Percentiles rank a stretch among this genome's conserved stretches.
Evolutionary conservation across 2,797 vertebrate species (phyloP).

Genomic region (Clarias fuscus): DNA sequence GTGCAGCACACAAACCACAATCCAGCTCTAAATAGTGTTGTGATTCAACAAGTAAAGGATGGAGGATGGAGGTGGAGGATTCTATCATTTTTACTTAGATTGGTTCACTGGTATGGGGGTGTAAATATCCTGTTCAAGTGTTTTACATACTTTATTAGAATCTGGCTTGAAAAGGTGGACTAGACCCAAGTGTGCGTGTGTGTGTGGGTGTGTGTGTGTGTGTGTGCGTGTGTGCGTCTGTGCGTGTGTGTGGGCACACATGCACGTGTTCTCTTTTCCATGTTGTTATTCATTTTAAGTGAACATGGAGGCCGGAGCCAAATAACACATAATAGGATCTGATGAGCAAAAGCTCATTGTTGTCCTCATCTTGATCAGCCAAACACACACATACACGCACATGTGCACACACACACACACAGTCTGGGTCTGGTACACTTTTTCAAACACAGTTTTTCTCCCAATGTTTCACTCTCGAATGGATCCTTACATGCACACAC

Average conservation of each 20-base stretch:
- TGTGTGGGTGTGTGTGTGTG: neutral
- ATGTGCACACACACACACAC: neutral
- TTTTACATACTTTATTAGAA: conserved; percentile 35
- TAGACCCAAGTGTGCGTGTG: conserved; percentile 14
- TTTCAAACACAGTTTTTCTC: neutral
- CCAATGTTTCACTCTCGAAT: neutral
- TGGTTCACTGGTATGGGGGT: conserved; percentile 31
- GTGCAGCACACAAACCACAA: neutral
- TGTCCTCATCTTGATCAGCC: conserved; percentile 33
- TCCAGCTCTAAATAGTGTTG: neutral
- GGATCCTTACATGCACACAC: neutral
- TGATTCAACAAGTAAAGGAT: conserved; percentile 15
- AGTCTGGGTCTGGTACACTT: neutral
- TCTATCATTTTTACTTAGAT: neutral
- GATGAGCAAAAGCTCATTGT: conserved; percentile 58
- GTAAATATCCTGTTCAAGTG: conserved; percentile 39
- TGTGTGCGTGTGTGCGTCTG: neutral
- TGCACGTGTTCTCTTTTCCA: conserved; percentile 31
- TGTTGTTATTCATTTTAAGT: conserved; percentile 70
- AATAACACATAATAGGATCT: conserved; percentile 58
- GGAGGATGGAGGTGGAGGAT: neutral
- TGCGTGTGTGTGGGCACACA: neutral
- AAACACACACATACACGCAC: neutral
- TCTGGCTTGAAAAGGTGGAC: conserved; percentile 19
- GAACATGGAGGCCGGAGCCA: conserved; percentile 65